phyloP scores from a whole-genome alignment of 2,888 invertebrate species.

The Anagyrus pseudococci region DNA sequence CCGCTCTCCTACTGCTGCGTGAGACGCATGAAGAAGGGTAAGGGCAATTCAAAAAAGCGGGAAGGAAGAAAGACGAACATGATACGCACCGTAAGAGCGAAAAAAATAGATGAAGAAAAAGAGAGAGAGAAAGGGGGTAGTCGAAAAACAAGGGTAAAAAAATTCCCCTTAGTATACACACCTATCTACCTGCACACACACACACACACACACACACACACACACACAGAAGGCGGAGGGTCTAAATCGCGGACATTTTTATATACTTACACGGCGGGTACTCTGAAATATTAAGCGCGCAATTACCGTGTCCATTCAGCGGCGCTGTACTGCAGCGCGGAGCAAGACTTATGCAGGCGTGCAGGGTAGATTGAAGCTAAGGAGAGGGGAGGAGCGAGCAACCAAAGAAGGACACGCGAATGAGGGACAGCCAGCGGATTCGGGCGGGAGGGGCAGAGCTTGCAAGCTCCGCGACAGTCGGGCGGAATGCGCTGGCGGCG shows the following conservation, averaged over 20 bases:
- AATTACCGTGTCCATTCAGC: conserved; percentile 61
- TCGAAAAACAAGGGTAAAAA: conserved; percentile 42
- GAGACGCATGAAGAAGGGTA: not conserved
- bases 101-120: conserved; percentile 29
- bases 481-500: conserved; percentile 39
- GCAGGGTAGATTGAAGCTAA: conserved; percentile 7
- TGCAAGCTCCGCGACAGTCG: conserved; percentile 32
- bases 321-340: conserved; percentile 53
- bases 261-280: conserved; percentile 56
- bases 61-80: conserved; percentile 40
- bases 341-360: conserved; percentile 40
- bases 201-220: conserved; percentile 33
- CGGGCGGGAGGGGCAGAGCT: conserved; percentile 32
- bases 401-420: conserved; percentile 34
- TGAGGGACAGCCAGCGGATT: conserved; percentile 14
- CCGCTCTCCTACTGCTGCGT: not conserved
- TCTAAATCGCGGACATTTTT: conserved; percentile 55
- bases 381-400: conserved; percentile 36
- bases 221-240: too few relatives aligned
- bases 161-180: conserved; percentile 35
- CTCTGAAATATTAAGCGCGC: conserved; percentile 62
- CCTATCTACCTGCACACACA: not conserved
- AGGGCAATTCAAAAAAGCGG: too few relatives aligned
- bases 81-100: too few relatives aligned
- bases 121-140: conserved; percentile 40